Evolutionary conservation across 2,888 invertebrate genomes (phyloP), one percentile per base, ranked within the genome.

Genomic region (Hedya salicella): DNA sequence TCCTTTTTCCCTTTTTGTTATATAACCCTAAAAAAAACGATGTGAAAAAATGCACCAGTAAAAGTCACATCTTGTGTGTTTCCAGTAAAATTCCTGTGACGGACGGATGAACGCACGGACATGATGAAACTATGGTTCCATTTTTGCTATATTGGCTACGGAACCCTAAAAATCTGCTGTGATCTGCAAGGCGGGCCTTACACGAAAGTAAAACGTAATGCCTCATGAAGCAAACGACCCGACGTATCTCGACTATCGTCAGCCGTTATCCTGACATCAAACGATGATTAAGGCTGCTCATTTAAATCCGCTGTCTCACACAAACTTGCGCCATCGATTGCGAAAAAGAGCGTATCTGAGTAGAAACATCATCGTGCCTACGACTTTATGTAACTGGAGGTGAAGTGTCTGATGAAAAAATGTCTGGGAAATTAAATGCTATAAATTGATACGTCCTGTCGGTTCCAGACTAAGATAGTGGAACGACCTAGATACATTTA

Each of bases 251-350:
- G 54, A 14, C 54, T n/a, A 48, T 50, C 50, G 50, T 50, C 50
- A 50, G 50, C 30, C 57, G 30, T 46, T 57, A 36, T 36, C 46
- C 39, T 60, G 49, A 49, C 59, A 32, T 48, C 19, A 21, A 19
- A 25, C 59, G 36, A 59, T 59, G 59, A 59, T 59, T 59, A 60
- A 39, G 59, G 21, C 48, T 36, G 39, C 19, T 49, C 21, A 36
- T 60, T 60, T 36, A 60, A 60, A 9, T 49, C 59, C 21, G 59
- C 46, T 46, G 32, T 57, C 57, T 57, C 44, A 56, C 9, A 57
- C 25, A 57, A 57, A 8, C 8, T 8, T 36, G 9, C 14, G 19
- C 13, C n/a, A n/a, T 6, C 11, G n/a, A n/a, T 46, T 13, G 4
- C 1, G 13, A 6, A 13, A 21, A 36, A 36, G 11, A 9, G 36